These are phyloP conservation scores for Neoarius graeffei DNA, from an alignment of 2,113 vertebrate genomes.

Conservation along the genomic window DNA sequence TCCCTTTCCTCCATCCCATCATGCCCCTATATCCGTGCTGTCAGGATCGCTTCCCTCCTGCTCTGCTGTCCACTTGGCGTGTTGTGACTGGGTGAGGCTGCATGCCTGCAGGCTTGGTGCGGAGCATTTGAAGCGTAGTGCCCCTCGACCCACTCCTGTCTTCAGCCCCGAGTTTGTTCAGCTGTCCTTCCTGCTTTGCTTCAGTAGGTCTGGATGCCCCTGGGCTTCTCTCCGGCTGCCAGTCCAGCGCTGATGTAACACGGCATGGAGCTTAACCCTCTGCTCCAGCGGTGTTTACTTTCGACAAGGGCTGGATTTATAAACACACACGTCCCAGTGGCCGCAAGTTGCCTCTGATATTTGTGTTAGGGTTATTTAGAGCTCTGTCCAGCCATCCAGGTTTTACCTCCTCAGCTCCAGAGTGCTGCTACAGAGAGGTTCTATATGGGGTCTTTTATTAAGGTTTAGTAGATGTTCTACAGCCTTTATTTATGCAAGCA, in stretches of 20 bases:
- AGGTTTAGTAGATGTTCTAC: not conserved
- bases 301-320: constrained; percentile 40
- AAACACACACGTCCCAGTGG: not conserved
- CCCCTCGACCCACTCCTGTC: constrained; percentile 32
- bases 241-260: constrained; percentile 42
- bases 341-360: constrained; percentile 37
- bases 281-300: constrained; percentile 48
- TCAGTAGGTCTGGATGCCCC: constrained; percentile 29
- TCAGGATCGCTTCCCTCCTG: constrained; percentile 41
- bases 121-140: constrained; percentile 48
- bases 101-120: constrained; percentile 32
- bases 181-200: constrained; percentile 52
- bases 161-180: constrained; percentile 53
- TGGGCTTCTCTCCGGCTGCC: constrained; percentile 32
- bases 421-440: not conserved
- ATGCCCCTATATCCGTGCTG: constrained; percentile 33
- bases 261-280: constrained; percentile 43
- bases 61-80: constrained; percentile 38
- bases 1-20: constrained; percentile 23
- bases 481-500: too few species aligned
- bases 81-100: constrained; percentile 17
- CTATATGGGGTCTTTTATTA: not conserved
- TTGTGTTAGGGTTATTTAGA: constrained; percentile 35
- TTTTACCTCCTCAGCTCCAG: not conserved
- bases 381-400: not conserved